Evolutionary conservation across 1,140 invertebrate species (phyloP).

Genomic region (Hermatobates lingyangjiaoensis): DNA sequence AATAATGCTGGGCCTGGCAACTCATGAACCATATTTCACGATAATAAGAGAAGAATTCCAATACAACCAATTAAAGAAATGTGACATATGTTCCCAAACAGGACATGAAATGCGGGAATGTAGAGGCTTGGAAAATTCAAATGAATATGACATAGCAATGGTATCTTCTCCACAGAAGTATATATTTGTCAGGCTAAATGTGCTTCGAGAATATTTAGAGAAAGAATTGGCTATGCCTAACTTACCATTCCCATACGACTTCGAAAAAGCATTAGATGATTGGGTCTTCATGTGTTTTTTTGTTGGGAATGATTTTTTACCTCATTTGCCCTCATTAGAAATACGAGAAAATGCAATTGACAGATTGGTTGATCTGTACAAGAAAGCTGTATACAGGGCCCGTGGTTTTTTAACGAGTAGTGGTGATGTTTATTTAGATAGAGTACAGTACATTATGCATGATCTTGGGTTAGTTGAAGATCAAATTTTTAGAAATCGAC

Average conservation of each 20-base stretch:
- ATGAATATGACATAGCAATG: constrained; percentile 20
- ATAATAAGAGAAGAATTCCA: constrained; percentile 97
- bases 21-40: constrained; percentile 97
- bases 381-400: constrained; percentile 85
- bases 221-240: constrained; percentile 81
- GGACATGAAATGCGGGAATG: constrained; percentile 95
- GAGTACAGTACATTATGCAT: constrained; percentile 86
- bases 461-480: constrained; percentile 89
- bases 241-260: constrained; percentile 78
- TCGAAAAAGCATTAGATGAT: constrained; percentile 84
- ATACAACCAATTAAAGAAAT: constrained; percentile 87
- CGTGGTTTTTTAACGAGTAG: constrained; percentile 88
- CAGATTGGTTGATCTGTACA: constrained; percentile 81
- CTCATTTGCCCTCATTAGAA: constrained; percentile 94
- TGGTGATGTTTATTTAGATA: constrained; percentile 76
- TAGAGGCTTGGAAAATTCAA: constrained; percentile 32
- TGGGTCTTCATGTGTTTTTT: constrained; percentile 99
- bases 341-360: constrained; percentile 97
- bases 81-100: constrained; percentile 88
- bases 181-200: constrained; percentile 79
- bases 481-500: constrained; percentile 87
- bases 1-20: constrained; percentile 96
- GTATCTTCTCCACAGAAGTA: constrained; percentile 45
- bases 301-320: constrained; percentile 98
- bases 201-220: constrained; percentile 88